Percentiles rank a stretch among this genome's conserved stretches.
phyloP scores from a whole-genome alignment of 2,888 invertebrate species.

The Apotomis turbidana region DNA sequence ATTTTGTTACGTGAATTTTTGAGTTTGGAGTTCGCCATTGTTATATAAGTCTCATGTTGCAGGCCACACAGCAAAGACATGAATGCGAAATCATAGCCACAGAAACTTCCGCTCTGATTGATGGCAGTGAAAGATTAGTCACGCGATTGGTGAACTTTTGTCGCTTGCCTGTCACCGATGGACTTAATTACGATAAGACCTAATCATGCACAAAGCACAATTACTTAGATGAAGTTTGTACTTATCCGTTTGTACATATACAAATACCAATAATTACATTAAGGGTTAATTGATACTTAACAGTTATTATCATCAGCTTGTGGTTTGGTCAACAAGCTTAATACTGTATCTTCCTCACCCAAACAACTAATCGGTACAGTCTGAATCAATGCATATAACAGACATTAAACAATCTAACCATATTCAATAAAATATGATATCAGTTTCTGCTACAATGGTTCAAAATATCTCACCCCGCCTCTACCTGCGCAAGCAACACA shows the following conservation, averaged over 20 bases:
- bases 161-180: not conserved
- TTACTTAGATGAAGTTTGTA: too few relatives aligned
- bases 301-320: too few relatives aligned
- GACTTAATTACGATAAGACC: too few relatives aligned
- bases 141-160: not conserved
- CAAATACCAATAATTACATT: too few relatives aligned
- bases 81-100: too few relatives aligned
- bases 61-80: not conserved
- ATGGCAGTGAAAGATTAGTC: not conserved
- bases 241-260: too few relatives aligned
- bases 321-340: too few relatives aligned
- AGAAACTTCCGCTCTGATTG: not conserved
- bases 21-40: slow-evolving; percentile 23
- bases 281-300: too few relatives aligned
- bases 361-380: too few relatives aligned
- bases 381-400: too few relatives aligned
- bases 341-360: too few relatives aligned
- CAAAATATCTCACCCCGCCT: slow-evolving; percentile 19
- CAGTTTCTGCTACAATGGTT: slow-evolving; percentile 10
- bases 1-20: slow-evolving; percentile 48
- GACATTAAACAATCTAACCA: not conserved
- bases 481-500: slow-evolving; percentile 30
- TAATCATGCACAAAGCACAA: too few relatives aligned
- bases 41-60: slow-evolving; percentile 7
- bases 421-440: slow-evolving; percentile 14